phyloP scores from a whole-genome alignment of 2,888 invertebrate species.

The Xylota sylvarum region DNA sequence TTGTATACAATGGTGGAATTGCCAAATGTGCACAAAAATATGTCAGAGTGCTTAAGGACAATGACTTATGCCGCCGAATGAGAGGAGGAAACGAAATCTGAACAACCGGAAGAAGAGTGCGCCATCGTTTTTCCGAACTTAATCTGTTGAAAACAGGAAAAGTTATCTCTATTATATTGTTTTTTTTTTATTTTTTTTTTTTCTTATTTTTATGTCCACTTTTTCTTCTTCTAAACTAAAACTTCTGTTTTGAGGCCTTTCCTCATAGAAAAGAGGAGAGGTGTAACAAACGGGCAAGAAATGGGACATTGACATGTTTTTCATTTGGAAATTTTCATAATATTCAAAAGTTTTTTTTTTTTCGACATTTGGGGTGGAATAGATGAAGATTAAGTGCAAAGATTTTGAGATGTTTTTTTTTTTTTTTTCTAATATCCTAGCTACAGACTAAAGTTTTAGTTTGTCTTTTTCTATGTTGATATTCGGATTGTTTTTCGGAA shows the following conservation, averaged over 20 bases:
- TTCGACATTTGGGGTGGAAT: constrained; percentile 35
- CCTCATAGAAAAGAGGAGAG: neutral
- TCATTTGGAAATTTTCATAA: constrained; percentile 73
- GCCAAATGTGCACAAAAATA: constrained; percentile 67
- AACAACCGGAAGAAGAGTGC: constrained; percentile 61
- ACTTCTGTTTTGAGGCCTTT: constrained; percentile 60
- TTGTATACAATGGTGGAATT: constrained; percentile 36
- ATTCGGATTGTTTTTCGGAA: neutral
- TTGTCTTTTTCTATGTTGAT: neutral
- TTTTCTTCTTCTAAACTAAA: constrained; percentile 52
- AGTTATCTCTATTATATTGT: constrained; percentile 72
- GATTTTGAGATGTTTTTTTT: too few species aligned
- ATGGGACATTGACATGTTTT: constrained; percentile 74
- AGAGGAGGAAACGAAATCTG: constrained; percentile 28
- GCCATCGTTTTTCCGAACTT: constrained; percentile 63
- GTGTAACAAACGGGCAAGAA: constrained; percentile 54
- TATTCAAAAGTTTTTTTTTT: constrained; percentile 71
- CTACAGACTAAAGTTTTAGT: too few species aligned
- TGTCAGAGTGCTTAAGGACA: constrained; percentile 69
- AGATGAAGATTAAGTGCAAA: constrained; percentile 59
- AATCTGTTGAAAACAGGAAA: constrained; percentile 73
- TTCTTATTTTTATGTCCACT: constrained; percentile 10
- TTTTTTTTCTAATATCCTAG: too few species aligned
- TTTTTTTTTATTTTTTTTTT: too few species aligned
- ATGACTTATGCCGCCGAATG: constrained; percentile 65